Conservation (phyloP, 2,797 vertebrate genomes). For the Amazona finschi region DNA sequence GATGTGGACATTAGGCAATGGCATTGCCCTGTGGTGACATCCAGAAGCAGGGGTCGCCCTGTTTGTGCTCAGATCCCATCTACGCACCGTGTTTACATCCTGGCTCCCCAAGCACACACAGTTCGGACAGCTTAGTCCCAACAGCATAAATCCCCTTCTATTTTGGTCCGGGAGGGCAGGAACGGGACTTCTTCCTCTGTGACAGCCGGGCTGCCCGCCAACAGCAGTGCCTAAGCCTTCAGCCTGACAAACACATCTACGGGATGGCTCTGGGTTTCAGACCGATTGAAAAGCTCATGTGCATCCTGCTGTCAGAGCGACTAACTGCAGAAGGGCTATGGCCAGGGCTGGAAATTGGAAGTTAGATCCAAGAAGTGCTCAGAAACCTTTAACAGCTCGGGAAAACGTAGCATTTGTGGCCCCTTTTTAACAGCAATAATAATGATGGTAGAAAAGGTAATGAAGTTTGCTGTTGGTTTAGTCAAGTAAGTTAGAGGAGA, state of each 20-base stretch:
- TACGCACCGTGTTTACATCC: conserved; percentile 10
- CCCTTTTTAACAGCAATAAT: not conserved
- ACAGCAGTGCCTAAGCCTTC: not conserved
- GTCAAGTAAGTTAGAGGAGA: not conserved
- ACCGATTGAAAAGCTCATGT: not conserved
- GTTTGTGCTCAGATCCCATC: not conserved
- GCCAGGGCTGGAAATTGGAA: not conserved
- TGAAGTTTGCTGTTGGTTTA: not conserved
- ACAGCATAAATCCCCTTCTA: conserved; percentile 37
- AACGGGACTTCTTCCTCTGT: not conserved
- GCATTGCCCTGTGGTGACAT: not conserved
- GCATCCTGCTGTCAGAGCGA: not conserved
- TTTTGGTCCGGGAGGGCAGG: conserved; percentile 43
- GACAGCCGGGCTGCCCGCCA: not conserved
- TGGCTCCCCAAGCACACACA: not conserved
- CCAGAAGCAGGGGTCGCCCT: not conserved
- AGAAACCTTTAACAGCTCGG: not conserved
- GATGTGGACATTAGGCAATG: not conserved
- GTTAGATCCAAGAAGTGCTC: not conserved
- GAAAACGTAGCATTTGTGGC: not conserved
- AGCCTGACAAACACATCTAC: not conserved
- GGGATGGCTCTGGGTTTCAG: not conserved
- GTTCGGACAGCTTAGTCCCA: conserved; percentile 16
- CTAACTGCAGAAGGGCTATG: not conserved
- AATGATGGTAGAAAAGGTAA: not conserved